Evolutionary conservation across 37 sponge, comb jelly and placozoan species (phyloP).

Genomic region (Agelas oroides): DNA sequence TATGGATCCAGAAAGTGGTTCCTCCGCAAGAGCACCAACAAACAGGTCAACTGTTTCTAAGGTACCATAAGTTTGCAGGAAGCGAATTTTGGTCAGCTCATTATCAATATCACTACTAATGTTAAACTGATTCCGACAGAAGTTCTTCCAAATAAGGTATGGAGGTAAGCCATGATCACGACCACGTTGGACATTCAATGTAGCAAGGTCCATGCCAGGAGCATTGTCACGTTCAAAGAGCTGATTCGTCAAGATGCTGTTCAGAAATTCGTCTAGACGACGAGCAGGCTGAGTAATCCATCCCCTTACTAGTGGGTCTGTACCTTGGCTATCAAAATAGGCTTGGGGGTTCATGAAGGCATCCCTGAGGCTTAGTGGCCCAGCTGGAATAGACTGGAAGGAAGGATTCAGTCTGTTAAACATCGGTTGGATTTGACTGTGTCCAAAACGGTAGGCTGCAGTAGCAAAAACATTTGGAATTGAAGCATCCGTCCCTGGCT

Average conservation of each 20-base stretch:
- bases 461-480: slow-evolving; percentile 67
- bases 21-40: too few species aligned
- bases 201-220: slow-evolving; percentile 47
- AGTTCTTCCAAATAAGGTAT: slow-evolving; percentile 38
- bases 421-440: slow-evolving; percentile 60
- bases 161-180: slow-evolving; percentile 83
- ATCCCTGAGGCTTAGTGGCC: slow-evolving; percentile 43
- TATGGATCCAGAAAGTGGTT: too few species aligned
- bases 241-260: slow-evolving; percentile 35
- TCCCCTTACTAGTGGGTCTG: slow-evolving; percentile 71
- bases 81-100: too few species aligned
- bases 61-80: too few species aligned
- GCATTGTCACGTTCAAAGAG: slow-evolving; percentile 26
- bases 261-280: slow-evolving; percentile 55
- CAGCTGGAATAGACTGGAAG: slow-evolving; percentile 6
- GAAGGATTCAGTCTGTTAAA: slow-evolving; percentile 44
- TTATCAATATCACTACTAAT: too few species aligned
- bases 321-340: slow-evolving; percentile 28
- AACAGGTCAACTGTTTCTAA: too few species aligned
- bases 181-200: slow-evolving; percentile 77
- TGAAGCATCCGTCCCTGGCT: slow-evolving; percentile 47
- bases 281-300: slow-evolving; percentile 19
- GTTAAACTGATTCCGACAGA: neutral
- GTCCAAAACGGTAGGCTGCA: slow-evolving; percentile 81
- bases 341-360: slow-evolving; percentile 57